phyloP scores from a whole-genome alignment of 2,888 invertebrate genomes.

The Trachelus iudaicus region DNA sequence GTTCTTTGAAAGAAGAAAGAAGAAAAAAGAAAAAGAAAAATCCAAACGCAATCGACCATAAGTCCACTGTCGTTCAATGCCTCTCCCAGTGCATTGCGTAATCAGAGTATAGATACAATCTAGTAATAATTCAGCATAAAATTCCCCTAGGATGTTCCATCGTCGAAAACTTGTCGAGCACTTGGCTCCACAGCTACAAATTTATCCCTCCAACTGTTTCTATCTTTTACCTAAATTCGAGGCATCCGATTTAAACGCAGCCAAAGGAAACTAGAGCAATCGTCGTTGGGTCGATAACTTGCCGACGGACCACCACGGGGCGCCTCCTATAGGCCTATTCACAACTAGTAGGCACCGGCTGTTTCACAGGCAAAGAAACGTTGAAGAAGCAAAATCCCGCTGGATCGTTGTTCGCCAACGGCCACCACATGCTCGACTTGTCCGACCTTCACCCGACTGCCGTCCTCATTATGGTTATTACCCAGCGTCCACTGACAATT shows the following conservation, averaged over 20 bases:
- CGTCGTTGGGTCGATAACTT: not conserved
- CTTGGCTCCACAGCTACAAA: too few species aligned
- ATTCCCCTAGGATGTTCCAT: not conserved
- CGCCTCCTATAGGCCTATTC: not conserved
- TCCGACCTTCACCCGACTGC: conserved; percentile 62
- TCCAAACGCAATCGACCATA: not conserved
- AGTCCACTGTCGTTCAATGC: not conserved
- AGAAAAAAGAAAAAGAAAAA: too few species aligned
- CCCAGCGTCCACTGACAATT: conserved; percentile 58
- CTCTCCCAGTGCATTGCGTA: not conserved
- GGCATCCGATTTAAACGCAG: not conserved
- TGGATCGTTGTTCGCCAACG: conserved; percentile 5
- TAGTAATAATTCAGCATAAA: not conserved
- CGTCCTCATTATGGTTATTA: conserved; percentile 56
- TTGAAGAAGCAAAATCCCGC: conserved; percentile 21
- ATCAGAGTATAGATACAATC: not conserved
- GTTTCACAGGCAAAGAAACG: conserved; percentile 1
- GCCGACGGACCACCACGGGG: not conserved
- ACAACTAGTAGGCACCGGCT: not conserved
- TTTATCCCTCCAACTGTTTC: too few species aligned
- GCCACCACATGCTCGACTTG: conserved; percentile 42
- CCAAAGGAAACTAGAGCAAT: not conserved
- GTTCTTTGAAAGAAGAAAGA: too few species aligned
- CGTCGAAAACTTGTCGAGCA: too few species aligned
- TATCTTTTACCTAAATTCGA: not conserved